Evolutionary conservation across 2,797 vertebrate genomes (phyloP).

Genomic region (Bovichtus diacanthus): DNA sequence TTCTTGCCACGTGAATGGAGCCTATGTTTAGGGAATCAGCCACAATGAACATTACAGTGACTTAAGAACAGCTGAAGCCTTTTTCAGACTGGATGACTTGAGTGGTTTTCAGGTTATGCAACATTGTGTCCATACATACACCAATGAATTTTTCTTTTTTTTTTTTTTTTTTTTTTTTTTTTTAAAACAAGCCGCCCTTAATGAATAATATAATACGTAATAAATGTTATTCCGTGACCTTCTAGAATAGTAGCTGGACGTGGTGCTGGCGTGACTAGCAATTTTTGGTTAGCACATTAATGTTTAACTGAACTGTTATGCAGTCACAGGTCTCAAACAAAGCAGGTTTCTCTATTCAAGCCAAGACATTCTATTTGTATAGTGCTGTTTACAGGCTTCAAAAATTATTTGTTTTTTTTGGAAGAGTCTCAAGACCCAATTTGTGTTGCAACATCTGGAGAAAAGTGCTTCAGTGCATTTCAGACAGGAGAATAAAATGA

Average conservation of each 20-base stretch:
- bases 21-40: conserved; percentile 35
- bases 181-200: background rate
- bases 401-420: conserved; percentile 14
- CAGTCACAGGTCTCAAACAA: conserved; percentile 36
- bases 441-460: conserved; percentile 20
- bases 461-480: background rate
- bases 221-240: conserved; percentile 5
- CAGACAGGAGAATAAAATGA: background rate
- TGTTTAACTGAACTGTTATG: conserved; percentile 49
- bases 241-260: background rate
- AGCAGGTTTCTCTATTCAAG: conserved; percentile 14
- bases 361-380: background rate
- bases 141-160: too few species aligned
- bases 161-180: background rate
- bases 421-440: conserved; percentile 9
- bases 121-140: too few species aligned
- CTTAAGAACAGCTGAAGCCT: conserved; percentile 9
- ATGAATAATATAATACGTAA: background rate
- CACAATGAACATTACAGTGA: conserved; percentile 20
- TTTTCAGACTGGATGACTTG: background rate
- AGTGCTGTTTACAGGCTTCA: conserved; percentile 7
- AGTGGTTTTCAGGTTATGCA: background rate
- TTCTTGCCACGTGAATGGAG: background rate
- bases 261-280: conserved; percentile 6
- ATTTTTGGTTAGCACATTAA: conserved; percentile 40